Conservation (phyloP, 2,113 vertebrate genomes). For the Odontophorus gujanensis region DNA sequence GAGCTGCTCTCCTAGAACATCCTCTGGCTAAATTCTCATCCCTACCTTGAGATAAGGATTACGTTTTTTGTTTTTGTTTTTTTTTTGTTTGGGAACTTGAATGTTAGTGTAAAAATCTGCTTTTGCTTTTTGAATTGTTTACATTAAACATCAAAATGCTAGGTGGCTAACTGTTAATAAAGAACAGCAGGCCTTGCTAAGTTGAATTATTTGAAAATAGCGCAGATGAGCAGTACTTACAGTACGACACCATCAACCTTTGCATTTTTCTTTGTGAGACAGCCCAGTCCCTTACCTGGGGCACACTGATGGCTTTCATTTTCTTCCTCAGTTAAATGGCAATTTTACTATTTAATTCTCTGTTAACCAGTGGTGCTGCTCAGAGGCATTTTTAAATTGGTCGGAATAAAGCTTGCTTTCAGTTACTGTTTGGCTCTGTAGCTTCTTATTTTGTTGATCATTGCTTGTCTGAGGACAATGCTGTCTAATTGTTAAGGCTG, state of each 20-base stretch:
- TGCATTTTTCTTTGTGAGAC: neutral
- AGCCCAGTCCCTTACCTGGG: neutral
- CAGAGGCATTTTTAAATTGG: neutral
- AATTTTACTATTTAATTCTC: neutral
- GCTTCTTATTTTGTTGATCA: constrained; percentile 7
- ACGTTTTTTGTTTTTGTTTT: neutral
- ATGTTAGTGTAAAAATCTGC: neutral
- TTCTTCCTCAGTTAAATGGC: neutral
- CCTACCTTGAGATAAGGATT: neutral
- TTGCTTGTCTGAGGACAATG: neutral
- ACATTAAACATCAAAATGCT: neutral
- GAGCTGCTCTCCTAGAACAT: neutral
- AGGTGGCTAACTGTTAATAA: neutral
- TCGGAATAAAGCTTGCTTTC: constrained; percentile 48
- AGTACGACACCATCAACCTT: neutral
- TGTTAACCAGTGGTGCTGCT: neutral
- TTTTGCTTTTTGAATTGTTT: neutral
- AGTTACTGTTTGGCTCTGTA: constrained; percentile 24
- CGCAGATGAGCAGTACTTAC: neutral
- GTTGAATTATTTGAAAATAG: neutral
- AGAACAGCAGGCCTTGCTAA: neutral
- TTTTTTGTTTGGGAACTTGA: neutral
- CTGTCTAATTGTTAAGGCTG: neutral
- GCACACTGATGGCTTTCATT: neutral
- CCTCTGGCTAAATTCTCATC: neutral